phyloP scores from a whole-genome alignment of 1,140 invertebrate species.

The Psix sp. region DNA sequence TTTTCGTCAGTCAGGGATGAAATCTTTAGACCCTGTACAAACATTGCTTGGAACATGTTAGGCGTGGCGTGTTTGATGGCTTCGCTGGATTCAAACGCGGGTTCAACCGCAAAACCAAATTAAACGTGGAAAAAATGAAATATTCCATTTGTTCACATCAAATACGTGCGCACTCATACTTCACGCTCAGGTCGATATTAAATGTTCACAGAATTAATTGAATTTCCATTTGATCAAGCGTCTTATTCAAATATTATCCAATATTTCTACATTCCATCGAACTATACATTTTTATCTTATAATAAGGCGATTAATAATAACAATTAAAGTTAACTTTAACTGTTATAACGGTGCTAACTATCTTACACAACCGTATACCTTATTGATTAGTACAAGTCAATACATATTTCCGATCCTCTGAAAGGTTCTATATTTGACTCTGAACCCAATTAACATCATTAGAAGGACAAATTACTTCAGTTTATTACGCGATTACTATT shows the following conservation, averaged over 20 bases:
- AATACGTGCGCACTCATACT: conserved; percentile 24
- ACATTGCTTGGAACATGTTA: conserved; percentile 24
- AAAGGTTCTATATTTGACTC: no score
- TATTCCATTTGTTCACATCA: conserved; percentile 15
- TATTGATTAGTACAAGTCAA: no score
- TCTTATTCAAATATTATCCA: conserved; percentile 16
- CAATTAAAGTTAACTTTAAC: no score
- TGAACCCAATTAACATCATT: no score
- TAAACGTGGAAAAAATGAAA: conserved; percentile 20
- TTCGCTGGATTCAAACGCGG: conserved; percentile 4
- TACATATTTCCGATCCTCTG: no score
- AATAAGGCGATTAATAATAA: no score
- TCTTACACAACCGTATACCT: no score
- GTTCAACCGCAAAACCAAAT: conserved; percentile 2
- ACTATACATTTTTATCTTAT: no score
- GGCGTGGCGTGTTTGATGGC: conserved; percentile 23
- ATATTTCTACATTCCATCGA: conserved; percentile 36
- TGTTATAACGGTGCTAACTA: no score
- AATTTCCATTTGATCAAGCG: conserved; percentile 29
- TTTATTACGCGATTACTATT: no score
- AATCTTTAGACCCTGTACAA: conserved; percentile 29
- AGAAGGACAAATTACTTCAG: no score
- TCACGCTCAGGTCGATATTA: conserved; percentile 8
- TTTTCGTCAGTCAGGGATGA: conserved; percentile 22
- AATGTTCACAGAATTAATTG: conserved; percentile 28